Base-by-base conservation (phyloP, 2,888 invertebrate species). In the Danaus chrysippus region DNA sequence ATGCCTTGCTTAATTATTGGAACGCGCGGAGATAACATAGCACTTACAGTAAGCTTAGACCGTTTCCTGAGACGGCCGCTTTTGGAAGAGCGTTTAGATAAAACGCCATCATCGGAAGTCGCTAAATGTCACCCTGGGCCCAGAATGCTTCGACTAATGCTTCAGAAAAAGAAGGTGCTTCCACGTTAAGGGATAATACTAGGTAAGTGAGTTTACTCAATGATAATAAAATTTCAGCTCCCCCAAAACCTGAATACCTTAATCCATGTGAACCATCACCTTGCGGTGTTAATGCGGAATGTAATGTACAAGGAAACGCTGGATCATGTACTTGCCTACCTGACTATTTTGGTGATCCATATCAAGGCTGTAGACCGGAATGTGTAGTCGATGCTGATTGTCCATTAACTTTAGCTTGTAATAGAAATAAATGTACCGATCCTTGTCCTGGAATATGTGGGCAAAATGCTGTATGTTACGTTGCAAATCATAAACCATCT, bases 311-410 rank as follows among this genome's bases (percentile, higher is more conserved):
- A 82, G 94, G 94, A 70, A 93, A 92, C 63, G 95, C 94, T 49
- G 95, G 95, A 66, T 93, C 95, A 54, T 96, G 96, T 76, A 92
- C 93, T 70, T 95, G 95, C 77, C 80, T 93, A 62, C 91, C 93
- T 8, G 94, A 94, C 68, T 94, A 94, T 81, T 92, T 93, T 71
- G 96, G 96, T 70, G 94, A 96, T 78, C 96, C 96, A 49, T 95
- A 94, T 75, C 93, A 94, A 86, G 93, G 93, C 63, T 95, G 95
- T 76, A 92, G 93, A 77, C 94, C 94, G 34, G 94, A 94, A 81
- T 94, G 94, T 76, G 84, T 93, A 70, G 85, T 93, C 54, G 93
- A 94, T 79, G 91, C 93, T 42, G 94, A 94, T 76, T 94, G 94
- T 75, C 86, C 93, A n/a, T 89, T 93, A 62, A 91, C 89, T 69